Evolutionary conservation across 2,888 invertebrate species (phyloP).

Genomic region (Agrotis puta): DNA sequence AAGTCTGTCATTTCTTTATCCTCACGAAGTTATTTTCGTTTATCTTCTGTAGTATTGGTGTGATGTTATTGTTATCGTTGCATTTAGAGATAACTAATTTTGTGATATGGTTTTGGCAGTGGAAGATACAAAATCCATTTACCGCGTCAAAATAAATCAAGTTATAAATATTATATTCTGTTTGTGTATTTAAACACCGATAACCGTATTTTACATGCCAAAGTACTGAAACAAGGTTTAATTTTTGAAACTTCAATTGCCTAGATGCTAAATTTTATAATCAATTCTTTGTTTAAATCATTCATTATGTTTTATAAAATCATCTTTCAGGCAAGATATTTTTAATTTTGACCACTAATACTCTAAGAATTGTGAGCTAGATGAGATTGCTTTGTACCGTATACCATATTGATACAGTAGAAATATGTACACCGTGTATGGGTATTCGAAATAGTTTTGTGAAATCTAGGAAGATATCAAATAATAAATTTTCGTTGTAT

Average conservation of each 20-base stretch:
- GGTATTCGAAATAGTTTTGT: too few species aligned
- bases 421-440: too few species aligned
- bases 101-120: slow-evolving; percentile 55
- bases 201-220: background rate
- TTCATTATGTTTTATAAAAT: too few species aligned
- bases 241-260: background rate
- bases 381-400: too few species aligned
- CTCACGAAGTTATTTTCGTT: slow-evolving; percentile 38
- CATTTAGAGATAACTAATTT: slow-evolving; percentile 54
- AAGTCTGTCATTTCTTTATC: slow-evolving; percentile 28
- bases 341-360: too few species aligned
- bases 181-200: background rate
- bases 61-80: slow-evolving; percentile 50
- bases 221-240: background rate
- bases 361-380: too few species aligned
- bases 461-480: slow-evolving; percentile 2
- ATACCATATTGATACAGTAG: too few species aligned
- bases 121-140: slow-evolving; percentile 9
- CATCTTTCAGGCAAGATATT: too few species aligned
- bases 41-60: slow-evolving; percentile 32
- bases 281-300: too few species aligned
- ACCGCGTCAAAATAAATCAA: slow-evolving; percentile 43
- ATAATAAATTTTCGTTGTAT: slow-evolving; percentile 8
- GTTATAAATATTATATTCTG: slow-evolving; percentile 12
- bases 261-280: too few species aligned